Base-by-base conservation (phyloP, 2,888 invertebrate species). In the Stegana nigrithorax region DNA sequence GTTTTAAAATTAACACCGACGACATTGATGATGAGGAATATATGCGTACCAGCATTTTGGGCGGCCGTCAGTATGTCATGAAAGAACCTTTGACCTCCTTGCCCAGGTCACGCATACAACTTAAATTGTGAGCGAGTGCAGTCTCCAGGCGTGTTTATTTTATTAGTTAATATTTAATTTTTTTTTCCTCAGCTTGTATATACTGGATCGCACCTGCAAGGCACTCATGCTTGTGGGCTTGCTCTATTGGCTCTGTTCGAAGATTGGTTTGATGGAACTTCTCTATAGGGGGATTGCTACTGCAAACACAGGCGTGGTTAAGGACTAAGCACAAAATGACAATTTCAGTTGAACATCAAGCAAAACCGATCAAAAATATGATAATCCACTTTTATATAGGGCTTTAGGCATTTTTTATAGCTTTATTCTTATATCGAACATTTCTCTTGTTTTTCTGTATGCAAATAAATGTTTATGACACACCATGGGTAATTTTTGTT, bases 51-150 rank as follows among this genome's bases (percentile, higher is more conserved):
- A 90, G 92, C 72, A 89, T 96, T 77, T 87, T 96, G 39, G 97
- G 97, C 0, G 92, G 94, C 0, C 90, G 96, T 62, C 89, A 93
- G 68, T 97, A 93, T 84, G 92, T 96, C 58, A 87, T 97, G 86
- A 96, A 96, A 82, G 97, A 97, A 81, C 91, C 93, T 65, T 83
- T 93, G 57, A 90, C 91, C 36, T 90, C 92, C 50, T 82, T 96
- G 59, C 92, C 94, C 0, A 90, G 89, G 80, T 91, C 94, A 8
- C 89, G 93, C 69, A 87, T 90, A 25, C 91, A 93, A 77, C 89
- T 92, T 68, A 91, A 89, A 82, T 88, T 93, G 94, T 94, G 87
- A 89, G 91, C 62, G 4, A 19, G 10, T 14, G 2, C n/a, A 39
- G 1, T 5, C 5, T 14, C 6, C 1, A 44, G 10, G n/a, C 2